Percentiles rank a stretch among this genome's conserved stretches.
Conservation (phyloP, 2,888 invertebrate species). For the Stegana nigrithorax region DNA sequence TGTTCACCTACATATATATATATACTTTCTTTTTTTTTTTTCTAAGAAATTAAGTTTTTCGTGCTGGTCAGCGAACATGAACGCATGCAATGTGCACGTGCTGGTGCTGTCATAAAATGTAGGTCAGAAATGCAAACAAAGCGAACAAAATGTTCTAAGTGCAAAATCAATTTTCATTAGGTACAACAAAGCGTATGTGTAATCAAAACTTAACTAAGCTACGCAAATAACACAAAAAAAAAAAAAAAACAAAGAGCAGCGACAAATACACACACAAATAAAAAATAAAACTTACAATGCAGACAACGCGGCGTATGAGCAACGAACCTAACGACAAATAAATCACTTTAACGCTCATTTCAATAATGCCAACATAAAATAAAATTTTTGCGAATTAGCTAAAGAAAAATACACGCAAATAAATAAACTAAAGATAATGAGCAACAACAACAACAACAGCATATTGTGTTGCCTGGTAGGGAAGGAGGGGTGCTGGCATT, state of each 20-base stretch:
- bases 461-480: too few species aligned
- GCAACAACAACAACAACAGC: not conserved
- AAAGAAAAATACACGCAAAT: constrained; percentile 29
- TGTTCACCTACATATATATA: not conserved
- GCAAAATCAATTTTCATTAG: constrained; percentile 60
- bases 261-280: not conserved
- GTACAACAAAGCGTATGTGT: constrained; percentile 51
- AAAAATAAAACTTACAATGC: not conserved
- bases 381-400: too few species aligned
- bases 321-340: constrained; percentile 27
- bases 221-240: not conserved
- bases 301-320: constrained; percentile 29
- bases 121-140: constrained; percentile 1
- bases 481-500: too few species aligned
- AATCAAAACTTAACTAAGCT: too few species aligned
- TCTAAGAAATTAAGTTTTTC: too few species aligned
- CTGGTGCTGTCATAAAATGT: constrained; percentile 6
- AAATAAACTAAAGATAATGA: constrained; percentile 1
- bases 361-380: constrained; percentile 31
- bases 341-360: constrained; percentile 52
- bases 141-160: constrained; percentile 29
- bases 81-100: too few species aligned
- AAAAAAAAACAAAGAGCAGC: constrained; percentile 29
- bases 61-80: too few species aligned
- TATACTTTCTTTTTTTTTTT: too few species aligned